phyloP scores from a whole-genome alignment of 2,797 vertebrate genomes.

The Sebastes minor region DNA sequence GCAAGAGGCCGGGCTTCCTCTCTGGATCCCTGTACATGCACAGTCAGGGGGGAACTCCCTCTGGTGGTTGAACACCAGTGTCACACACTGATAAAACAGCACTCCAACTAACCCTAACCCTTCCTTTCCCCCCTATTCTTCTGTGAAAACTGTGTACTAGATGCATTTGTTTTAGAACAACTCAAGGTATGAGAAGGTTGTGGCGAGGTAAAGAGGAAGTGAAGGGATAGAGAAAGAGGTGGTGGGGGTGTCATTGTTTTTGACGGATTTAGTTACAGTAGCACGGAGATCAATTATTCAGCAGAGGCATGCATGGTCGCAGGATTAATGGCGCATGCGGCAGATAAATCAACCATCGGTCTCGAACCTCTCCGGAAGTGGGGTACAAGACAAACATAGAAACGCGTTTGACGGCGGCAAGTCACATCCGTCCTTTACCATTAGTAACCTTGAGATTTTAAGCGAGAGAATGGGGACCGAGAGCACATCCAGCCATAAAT shows the following conservation, averaged over 20 bases:
- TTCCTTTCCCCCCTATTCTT: neutral
- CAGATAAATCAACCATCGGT: conserved; percentile 82
- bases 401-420: conserved; percentile 70
- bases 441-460: conserved; percentile 81
- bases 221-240: conserved; percentile 48
- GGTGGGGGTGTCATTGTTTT: conserved; percentile 75
- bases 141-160: neutral
- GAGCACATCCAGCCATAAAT: conserved; percentile 70
- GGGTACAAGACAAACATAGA: conserved; percentile 74
- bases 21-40: neutral
- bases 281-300: conserved; percentile 86
- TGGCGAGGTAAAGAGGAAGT: conserved; percentile 38
- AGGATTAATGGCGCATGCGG: conserved; percentile 83
- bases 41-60: conserved; percentile 60
- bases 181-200: conserved; percentile 1
- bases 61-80: conserved; percentile 61
- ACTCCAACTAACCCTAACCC: conserved; percentile 5
- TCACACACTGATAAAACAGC: conserved; percentile 43
- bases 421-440: conserved; percentile 72
- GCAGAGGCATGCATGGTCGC: conserved; percentile 80
- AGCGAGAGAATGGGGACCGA: conserved; percentile 50
- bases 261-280: conserved; percentile 87
- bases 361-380: conserved; percentile 74
- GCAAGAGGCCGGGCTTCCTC: conserved; percentile 30
- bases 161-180: conserved; percentile 31